Base-by-base conservation (phyloP, 2,113 vertebrate species). In the Leucopsar rothschildi region DNA sequence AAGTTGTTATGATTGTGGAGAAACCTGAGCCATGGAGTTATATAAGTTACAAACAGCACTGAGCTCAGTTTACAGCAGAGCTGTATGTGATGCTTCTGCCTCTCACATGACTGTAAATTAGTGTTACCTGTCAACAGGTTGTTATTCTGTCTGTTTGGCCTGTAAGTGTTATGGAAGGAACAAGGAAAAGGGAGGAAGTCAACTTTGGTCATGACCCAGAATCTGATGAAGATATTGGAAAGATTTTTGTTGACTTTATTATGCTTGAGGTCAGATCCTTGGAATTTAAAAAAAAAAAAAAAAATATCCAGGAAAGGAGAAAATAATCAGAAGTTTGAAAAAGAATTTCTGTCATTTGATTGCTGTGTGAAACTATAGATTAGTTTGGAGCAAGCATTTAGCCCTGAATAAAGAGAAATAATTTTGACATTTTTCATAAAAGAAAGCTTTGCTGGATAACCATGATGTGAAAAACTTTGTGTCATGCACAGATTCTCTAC, bases 71-170 rank as follows among this genome's bases (percentile, higher is more conserved):
- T 92, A 71, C 92, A 81, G 64, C 45, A 22, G 85, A 82, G 63
- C 55, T 92, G 24, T 87, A 31, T 64, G 68, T 44, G 73, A 82
- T 81, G 80, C 56, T 93, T 93, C 52, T 92, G 21, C 60, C 64
- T 93, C 88, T 95, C 57, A 3, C 56, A n/a, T 65, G 59, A 79
- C 61, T 91, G 65, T 81, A 81, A 94, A 88, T 90, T 86, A 88
- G 59, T 45, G 59, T 82, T 95, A 82, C 80, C 86, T 94, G 80
- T 93, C 94, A 96, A 24, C 92, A 86, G 66, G 60, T 86, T 77
- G 68, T 94, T 96, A 80, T 53, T 93, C 92, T 75, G 39, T 89
- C 76, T 92, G 6, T 78, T 95, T 65, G 49, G 53, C 73, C 83
- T 81, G 3, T 75, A 53, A 72, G 52, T 82, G 16, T 76, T 82